Evolutionary conservation across 2,888 invertebrate species (phyloP), one percentile per base, ranked within the genome.

Genomic region (Drosophila acutilabella): DNA sequence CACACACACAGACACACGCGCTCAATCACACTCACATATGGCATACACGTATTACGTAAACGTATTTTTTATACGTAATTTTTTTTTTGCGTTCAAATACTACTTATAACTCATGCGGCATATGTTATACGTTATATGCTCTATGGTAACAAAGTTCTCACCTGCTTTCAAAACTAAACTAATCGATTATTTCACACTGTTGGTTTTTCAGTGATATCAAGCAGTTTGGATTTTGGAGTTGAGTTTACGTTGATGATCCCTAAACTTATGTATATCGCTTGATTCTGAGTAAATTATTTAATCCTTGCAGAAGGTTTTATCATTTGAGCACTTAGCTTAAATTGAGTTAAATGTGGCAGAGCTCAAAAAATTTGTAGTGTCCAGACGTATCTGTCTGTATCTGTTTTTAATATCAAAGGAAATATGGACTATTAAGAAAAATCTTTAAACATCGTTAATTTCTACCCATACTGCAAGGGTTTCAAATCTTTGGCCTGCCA

Each of bases 111-210:
- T 44, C 33, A 54, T n/a, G 44, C 7, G n/a, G 20, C 54, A 48
- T 42, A 56, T 44, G 11, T 18, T 44, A 1, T 41, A 58, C 40
- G 33, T 11, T 7, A 42, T 26, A 36, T 54, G 58, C n/a, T 42
- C 16, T 26, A 50, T 42, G 33, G 30, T 47, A 61, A 53, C 38
- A 69, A 48, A 54, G 54, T 45, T 54, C 30, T 47, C 26, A 40
- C 38, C 26, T 54, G 33, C 58, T 45, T 20, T 50, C 66, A 71
- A 79, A 56, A 76, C 58, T 69, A 61, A 85, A 77, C 70, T 80
- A 85, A 81, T 86, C 69, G 71, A 81, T 71, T 76, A 56, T 61
- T 70, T 71, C 52, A 71, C 53, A 51, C 64, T 53, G 68, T 64
- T 77, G 60, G 78, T 61, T 48, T 76, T 70, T 71, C 78, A 74